phyloP scores from a whole-genome alignment of 2,797 vertebrate species.

The Paedocypris micromegethes region DNA sequence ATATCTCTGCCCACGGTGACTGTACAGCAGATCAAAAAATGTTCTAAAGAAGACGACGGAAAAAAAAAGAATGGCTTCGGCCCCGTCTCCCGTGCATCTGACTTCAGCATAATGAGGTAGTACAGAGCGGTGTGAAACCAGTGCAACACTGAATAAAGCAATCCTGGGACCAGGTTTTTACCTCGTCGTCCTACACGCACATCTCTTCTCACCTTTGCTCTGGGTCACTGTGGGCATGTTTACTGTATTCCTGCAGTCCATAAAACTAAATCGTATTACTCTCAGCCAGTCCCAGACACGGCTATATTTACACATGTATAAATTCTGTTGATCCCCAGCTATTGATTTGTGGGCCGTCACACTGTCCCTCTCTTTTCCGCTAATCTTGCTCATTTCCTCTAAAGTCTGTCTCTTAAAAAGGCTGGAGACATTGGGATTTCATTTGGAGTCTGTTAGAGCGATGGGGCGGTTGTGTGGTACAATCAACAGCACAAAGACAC shows the following conservation, averaged over 20 bases:
- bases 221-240: not conserved
- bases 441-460: conserved; percentile 25
- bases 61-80: conserved; percentile 17
- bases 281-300: conserved; percentile 12
- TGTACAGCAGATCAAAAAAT: conserved; percentile 6
- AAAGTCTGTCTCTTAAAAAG: conserved; percentile 34
- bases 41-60: not conserved
- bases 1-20: conserved; percentile 12
- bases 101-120: conserved; percentile 20
- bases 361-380: conserved; percentile 23
- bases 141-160: conserved; percentile 6
- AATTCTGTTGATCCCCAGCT: conserved; percentile 29
- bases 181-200: conserved; percentile 4
- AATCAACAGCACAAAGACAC: conserved; percentile 8
- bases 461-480: conserved; percentile 12
- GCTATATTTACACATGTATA: conserved; percentile 26
- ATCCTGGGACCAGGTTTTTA: conserved; percentile 16
- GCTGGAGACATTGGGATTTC: conserved; percentile 39
- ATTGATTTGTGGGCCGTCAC: conserved; percentile 36
- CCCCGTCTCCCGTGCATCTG: conserved; percentile 8
- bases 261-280: conserved; percentile 35
- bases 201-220: conserved; percentile 4
- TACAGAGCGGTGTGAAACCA: conserved; percentile 4
- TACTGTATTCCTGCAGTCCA: conserved; percentile 7
- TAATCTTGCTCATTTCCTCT: conserved; percentile 33